Evolutionary conservation across 2,113 vertebrate genomes (phyloP).

Genomic region (Antigone vipio): DNA sequence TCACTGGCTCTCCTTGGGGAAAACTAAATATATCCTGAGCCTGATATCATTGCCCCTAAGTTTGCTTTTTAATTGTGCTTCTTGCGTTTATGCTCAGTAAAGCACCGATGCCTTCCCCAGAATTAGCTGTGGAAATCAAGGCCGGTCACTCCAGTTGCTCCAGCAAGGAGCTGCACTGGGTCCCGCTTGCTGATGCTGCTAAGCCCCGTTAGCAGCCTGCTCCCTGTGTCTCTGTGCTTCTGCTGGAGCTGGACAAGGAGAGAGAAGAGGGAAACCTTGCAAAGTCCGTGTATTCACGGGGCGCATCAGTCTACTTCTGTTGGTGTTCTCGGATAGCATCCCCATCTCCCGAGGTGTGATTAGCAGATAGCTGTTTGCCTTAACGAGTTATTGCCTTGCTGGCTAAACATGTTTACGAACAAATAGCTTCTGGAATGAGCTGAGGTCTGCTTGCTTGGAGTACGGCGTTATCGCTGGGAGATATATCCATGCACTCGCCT

Average conservation of each 20-base stretch:
- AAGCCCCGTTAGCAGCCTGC: not conserved
- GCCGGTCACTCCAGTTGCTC: not conserved
- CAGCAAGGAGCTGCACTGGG: not conserved
- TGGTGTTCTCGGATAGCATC: not conserved
- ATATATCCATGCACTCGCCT: fast-evolving
- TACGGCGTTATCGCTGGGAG: fast-evolving
- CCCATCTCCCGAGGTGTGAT: not conserved
- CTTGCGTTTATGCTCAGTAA: not conserved
- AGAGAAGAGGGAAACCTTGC: not conserved
- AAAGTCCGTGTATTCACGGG: fast-evolving
- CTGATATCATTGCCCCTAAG: not conserved
- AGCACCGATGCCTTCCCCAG: not conserved
- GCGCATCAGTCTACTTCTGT: not conserved
- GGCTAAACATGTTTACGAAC: not conserved
- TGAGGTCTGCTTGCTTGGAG: not conserved
- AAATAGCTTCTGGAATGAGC: not conserved
- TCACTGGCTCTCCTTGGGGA: not conserved
- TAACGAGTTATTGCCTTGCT: not conserved
- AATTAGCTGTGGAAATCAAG: not conserved
- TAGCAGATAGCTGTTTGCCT: not conserved
- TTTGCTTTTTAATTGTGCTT: not conserved
- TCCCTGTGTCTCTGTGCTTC: not conserved
- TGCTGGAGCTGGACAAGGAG: not conserved
- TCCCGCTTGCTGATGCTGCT: not conserved
- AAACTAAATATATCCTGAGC: not conserved